Conservation (phyloP, 2,113 vertebrate species). For the Abramis brama region DNA sequence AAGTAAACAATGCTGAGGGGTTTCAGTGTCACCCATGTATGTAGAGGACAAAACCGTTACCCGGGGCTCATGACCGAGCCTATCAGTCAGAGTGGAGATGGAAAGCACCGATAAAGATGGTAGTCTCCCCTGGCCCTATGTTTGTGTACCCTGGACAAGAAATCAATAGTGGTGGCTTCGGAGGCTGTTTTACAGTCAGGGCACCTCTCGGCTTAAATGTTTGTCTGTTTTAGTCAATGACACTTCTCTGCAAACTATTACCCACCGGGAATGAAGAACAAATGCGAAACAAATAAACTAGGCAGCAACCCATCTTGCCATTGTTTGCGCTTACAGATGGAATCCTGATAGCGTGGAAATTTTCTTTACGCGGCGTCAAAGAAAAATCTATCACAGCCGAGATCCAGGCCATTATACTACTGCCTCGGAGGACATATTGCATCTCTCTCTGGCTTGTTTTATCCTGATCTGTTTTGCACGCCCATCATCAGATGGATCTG, state of each 20-base stretch:
- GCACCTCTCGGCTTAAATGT: constrained; percentile 76
- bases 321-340: constrained; percentile 74
- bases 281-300: constrained; percentile 77
- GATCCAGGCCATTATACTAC: constrained; percentile 73
- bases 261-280: constrained; percentile 69
- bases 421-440: constrained; percentile 72
- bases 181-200: constrained; percentile 78
- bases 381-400: constrained; percentile 70
- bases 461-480: constrained; percentile 72
- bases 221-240: constrained; percentile 82
- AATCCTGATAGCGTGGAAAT: constrained; percentile 70
- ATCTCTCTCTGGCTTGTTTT: constrained; percentile 68
- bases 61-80: constrained; percentile 56
- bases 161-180: constrained; percentile 75
- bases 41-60: constrained; percentile 65
- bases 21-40: constrained; percentile 60
- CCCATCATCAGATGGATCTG: constrained; percentile 64
- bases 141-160: constrained; percentile 75
- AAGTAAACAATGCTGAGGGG: constrained; percentile 63
- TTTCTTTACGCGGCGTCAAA: constrained; percentile 67
- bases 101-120: constrained; percentile 74
- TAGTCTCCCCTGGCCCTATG: constrained; percentile 67
- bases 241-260: constrained; percentile 77
- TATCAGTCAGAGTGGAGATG: constrained; percentile 73
- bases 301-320: constrained; percentile 58